Base-by-base conservation (phyloP, 1,140 invertebrate genomes). In the Drosophila ambigua region DNA sequence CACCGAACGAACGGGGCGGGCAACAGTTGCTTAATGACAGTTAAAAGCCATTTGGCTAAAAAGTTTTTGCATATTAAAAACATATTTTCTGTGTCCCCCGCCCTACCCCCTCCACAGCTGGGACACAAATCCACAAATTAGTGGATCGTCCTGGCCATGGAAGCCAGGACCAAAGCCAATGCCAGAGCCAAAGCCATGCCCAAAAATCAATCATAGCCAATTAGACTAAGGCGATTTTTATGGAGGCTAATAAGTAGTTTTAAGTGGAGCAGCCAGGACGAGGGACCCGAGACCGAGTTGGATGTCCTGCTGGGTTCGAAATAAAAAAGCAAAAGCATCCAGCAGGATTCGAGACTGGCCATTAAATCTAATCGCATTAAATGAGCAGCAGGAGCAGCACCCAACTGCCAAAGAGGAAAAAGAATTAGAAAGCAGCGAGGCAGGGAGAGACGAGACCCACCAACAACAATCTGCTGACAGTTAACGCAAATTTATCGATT, bases 401-500 rank as follows among this genome's bases (percentile, higher is more conserved):
- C 35, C 35, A 11, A 11, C 49, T 52, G 55, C 57, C 28, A 9
- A 48, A 58, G 46, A 66, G 71, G 72, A 72, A 51, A 63, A 64
- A 72, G n/a, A 75, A 58, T 43, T 48, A 35, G 61, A 9, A 9
- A 58, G 45, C 7, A 67, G 50, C 39, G 28, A 53, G 23, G 4
- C 23, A 23, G 51, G 16, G 50, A 43, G 55, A 13, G 35, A 39
- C 11, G 35, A 13, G 11, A 39, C 11, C 35, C 63, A 57, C 35
- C 63, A 57, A 60, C 77, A 69, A 77, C 72, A 71, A 68, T 71
- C 65, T 75, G 82, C 51, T 78, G 76, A 88, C 79, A 88, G 83
- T 83, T 79, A 88, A 88, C 83, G 83, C 83, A 87, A 88, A 87
- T 87, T 88, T 88, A 88, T 87, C 83, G 83, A 87, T 87, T 87